These are phyloP conservation scores for Cinclus mexicanus DNA, from an alignment of 2,113 vertebrate species.

Conservation along the genomic window DNA sequence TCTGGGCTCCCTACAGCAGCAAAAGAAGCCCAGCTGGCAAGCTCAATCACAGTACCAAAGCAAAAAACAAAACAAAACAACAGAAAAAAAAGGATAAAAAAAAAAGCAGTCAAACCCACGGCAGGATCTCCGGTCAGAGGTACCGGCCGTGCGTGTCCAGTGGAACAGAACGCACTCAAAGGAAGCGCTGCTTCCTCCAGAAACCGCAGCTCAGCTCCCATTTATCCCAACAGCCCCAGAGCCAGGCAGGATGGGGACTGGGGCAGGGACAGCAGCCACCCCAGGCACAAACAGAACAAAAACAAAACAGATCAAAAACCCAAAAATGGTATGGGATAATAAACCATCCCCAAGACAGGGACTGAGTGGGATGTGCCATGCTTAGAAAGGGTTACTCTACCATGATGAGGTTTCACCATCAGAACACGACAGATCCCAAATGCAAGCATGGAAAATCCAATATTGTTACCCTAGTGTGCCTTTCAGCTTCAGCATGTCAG, in stretches of 20 bases:
- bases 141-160: rapidly evolving
- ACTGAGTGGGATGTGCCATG: rapidly evolving
- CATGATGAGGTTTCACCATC: background rate
- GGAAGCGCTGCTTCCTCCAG: background rate
- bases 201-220: background rate
- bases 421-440: background rate
- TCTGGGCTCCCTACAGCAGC: background rate
- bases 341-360: background rate
- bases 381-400: background rate
- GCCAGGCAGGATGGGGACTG: background rate
- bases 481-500: rapidly evolving
- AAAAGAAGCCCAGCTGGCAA: background rate
- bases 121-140: background rate
- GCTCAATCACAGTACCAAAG: background rate
- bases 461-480: rapidly evolving
- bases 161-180: rapidly evolving
- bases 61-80: background rate
- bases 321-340: background rate
- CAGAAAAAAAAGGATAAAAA: too few relatives aligned
- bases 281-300: background rate
- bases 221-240: background rate
- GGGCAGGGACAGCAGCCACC: background rate
- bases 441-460: background rate
- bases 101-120: background rate
- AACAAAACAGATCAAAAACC: background rate